A percentile compares a stretch with the other conserved stretches of the same genome.
These are phyloP conservation scores for Plotosus lineatus DNA, from an alignment of 2,113 vertebrate species.

Conservation along the genomic window DNA sequence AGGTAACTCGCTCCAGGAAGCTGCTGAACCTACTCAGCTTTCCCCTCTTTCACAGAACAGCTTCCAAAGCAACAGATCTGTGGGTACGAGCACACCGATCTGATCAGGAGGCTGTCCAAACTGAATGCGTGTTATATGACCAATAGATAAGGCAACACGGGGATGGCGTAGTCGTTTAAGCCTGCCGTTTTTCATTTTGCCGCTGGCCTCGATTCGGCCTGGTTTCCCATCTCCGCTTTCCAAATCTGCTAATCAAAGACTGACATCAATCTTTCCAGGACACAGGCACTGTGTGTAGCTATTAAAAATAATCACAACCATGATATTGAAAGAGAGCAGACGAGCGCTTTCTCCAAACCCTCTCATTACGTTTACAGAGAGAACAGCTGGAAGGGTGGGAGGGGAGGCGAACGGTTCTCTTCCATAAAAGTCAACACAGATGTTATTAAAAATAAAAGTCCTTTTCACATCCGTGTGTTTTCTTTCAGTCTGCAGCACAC, in stretches of 20 bases:
- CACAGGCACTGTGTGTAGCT: slow-evolving; percentile 3
- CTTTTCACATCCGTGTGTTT: slow-evolving; percentile 1
- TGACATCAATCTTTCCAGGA: slow-evolving; percentile 36
- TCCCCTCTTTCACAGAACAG: background rate
- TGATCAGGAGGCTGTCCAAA: background rate
- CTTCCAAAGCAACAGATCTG: background rate
- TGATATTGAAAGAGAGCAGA: slow-evolving; percentile 9
- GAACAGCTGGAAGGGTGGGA: slow-evolving; percentile 29
- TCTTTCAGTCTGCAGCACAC: background rate
- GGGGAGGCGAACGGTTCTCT: slow-evolving; percentile 3
- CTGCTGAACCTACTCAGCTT: background rate
- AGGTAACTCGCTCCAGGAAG: background rate
- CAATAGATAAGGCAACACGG: background rate
- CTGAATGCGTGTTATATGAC: background rate
- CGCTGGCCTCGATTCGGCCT: background rate
- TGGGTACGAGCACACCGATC: background rate
- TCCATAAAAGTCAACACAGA: slow-evolving; percentile 30
- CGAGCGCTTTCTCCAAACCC: slow-evolving; percentile 12
- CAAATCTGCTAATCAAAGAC: slow-evolving; percentile 43
- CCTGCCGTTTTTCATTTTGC: slow-evolving; percentile 1
- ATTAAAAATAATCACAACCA: slow-evolving; percentile 41
- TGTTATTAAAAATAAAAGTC: slow-evolving; percentile 12
- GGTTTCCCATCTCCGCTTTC: slow-evolving; percentile 25
- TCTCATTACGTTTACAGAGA: slow-evolving; percentile 26
- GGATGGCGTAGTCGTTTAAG: background rate